Conservation (phyloP, 2,888 invertebrate species). For the Chloromyia formosa region DNA sequence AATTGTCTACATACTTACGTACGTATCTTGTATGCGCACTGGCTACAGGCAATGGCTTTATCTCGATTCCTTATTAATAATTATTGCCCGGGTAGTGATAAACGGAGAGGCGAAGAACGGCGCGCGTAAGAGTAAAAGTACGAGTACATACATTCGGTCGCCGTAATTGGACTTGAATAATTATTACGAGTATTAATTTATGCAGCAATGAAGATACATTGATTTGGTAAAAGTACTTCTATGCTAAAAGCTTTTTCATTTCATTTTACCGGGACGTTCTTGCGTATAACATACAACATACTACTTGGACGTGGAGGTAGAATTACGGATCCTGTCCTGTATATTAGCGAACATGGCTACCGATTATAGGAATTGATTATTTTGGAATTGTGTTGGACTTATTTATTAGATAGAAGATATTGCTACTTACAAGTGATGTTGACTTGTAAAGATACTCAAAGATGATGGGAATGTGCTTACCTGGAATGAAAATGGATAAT, state of each 20-base stretch:
- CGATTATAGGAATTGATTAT: neutral
- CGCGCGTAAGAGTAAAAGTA: constrained; percentile 28
- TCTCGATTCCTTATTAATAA: constrained; percentile 39
- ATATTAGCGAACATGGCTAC: neutral
- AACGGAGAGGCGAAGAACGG: constrained; percentile 22
- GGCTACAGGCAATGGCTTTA: constrained; percentile 30
- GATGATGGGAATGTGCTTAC: neutral
- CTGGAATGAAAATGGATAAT: neutral
- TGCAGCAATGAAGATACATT: constrained; percentile 11
- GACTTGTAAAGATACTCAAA: neutral
- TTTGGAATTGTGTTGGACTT: neutral
- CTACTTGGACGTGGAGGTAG: neutral
- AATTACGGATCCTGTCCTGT: neutral
- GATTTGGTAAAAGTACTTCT: neutral
- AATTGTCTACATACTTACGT: neutral
- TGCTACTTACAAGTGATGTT: neutral
- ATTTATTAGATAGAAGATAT: neutral
- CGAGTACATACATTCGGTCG: neutral
- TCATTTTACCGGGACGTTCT: neutral
- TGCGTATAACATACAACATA: too few species aligned
- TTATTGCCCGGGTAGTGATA: constrained; percentile 21
- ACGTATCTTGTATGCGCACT: neutral
- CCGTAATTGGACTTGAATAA: constrained; percentile 35
- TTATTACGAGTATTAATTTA: constrained; percentile 34
- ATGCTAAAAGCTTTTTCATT: constrained; percentile 20